A percentile compares a stretch with the other conserved stretches of the same genome.
Conservation (phyloP, 53 echinoderm and acorn worm species). For the Hippasteria phrygiana region DNA sequence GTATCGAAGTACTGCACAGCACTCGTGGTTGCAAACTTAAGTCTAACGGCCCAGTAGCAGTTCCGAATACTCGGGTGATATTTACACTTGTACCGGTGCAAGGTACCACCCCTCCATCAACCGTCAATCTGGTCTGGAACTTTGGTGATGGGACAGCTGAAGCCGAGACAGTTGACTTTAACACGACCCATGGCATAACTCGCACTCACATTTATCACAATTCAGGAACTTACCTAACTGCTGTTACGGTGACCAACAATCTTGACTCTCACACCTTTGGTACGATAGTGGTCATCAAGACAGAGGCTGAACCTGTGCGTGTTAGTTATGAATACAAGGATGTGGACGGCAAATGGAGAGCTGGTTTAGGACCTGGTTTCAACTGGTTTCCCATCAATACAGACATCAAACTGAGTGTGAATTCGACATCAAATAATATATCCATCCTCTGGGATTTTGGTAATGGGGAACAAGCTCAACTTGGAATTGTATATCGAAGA, state of each 20-base stretch:
- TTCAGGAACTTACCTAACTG: constrained; percentile 57
- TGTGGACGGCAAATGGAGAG: background rate
- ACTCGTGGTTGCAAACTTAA: constrained; percentile 8
- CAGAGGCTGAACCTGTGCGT: background rate
- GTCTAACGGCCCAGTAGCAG: constrained; percentile 17
- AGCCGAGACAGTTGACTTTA: constrained; percentile 2
- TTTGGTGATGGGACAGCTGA: constrained; percentile 54
- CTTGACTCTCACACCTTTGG: constrained; percentile 43
- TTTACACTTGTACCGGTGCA: constrained; percentile 31
- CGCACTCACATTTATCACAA: constrained; percentile 52
- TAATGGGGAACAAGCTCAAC: constrained; percentile 2
- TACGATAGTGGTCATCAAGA: constrained; percentile 11
- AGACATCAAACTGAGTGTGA: constrained; percentile 35
- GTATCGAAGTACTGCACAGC: constrained; percentile 29
- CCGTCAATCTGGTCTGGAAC: constrained; percentile 1
- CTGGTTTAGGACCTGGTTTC: constrained; percentile 47
- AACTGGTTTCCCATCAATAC: constrained; percentile 49
- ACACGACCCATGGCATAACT: background rate
- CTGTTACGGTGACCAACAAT: constrained; percentile 50
- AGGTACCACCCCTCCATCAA: constrained; percentile 1
- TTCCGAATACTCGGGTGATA: constrained; percentile 20
- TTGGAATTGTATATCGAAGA: background rate
- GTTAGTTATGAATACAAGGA: constrained; percentile 39
- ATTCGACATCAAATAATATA: constrained; percentile 1
- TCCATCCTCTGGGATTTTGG: constrained; percentile 45